Percentiles rank a stretch among this genome's conserved stretches.
Evolutionary conservation across 2,797 vertebrate genomes (phyloP).

Genomic region (Muscicapa striata): DNA sequence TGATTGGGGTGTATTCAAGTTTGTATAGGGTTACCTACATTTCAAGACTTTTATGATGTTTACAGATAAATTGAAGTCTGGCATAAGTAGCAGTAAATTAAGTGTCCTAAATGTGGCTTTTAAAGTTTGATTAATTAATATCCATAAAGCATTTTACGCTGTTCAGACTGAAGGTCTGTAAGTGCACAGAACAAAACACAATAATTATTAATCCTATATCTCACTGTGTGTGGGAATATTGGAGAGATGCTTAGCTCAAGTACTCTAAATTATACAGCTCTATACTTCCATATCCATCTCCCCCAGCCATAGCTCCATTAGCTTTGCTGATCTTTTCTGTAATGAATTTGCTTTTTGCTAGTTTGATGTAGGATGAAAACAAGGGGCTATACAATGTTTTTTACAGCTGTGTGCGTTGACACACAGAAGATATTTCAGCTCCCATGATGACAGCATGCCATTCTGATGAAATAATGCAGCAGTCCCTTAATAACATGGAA

Average conservation of each 20-base stretch:
- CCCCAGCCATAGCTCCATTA: not conserved
- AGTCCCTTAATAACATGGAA: conserved; percentile 45
- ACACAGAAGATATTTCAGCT: conserved; percentile 3
- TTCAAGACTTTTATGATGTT: not conserved
- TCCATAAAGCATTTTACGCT: not conserved
- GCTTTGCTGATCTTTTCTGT: not conserved
- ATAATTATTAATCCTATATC: not conserved
- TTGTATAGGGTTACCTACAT: not conserved
- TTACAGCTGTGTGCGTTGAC: not conserved
- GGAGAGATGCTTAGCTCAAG: not conserved
- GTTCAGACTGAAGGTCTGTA: not conserved
- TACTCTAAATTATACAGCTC: not conserved
- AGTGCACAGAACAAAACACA: not conserved
- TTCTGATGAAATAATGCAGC: conserved; percentile 47
- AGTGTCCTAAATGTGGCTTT: not conserved
- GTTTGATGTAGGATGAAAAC: not conserved
- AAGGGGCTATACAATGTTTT: not conserved
- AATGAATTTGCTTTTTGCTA: not conserved
- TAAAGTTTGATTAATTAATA: conserved; percentile 34
- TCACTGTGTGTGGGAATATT: not conserved
- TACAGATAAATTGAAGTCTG: not conserved
- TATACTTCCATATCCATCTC: not conserved
- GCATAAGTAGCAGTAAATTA: not conserved
- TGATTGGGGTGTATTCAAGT: not conserved
- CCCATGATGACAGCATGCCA: not conserved